phyloP scores from a whole-genome alignment of 2,113 vertebrate species.

The Gambusia holbrooki region DNA sequence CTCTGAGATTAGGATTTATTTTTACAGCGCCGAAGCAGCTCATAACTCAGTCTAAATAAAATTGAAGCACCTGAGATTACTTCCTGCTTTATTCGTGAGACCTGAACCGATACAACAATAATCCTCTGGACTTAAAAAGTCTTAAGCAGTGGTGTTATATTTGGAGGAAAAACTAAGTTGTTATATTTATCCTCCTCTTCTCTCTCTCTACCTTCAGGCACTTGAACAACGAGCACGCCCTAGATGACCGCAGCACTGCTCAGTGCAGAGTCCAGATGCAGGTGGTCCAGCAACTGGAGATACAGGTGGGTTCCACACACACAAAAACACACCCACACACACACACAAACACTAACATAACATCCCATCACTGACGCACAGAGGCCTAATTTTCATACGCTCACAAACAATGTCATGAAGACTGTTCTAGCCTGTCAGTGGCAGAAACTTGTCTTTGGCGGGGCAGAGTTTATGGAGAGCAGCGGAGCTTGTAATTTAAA shows the following conservation, averaged over 20 bases:
- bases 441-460: slow-evolving; percentile 59
- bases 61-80: slow-evolving; percentile 24
- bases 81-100: slow-evolving; percentile 21
- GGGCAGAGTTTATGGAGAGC: slow-evolving; percentile 78
- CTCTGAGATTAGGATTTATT: slow-evolving; percentile 61
- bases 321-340: background rate
- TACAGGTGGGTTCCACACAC: slow-evolving; percentile 85
- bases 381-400: slow-evolving; percentile 33
- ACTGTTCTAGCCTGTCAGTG: slow-evolving; percentile 47
- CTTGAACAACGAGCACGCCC: slow-evolving; percentile 97
- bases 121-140: slow-evolving; percentile 11
- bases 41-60: slow-evolving; percentile 49
- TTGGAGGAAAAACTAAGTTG: slow-evolving; percentile 1
- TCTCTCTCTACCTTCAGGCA: slow-evolving; percentile 80
- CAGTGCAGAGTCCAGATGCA: slow-evolving; percentile 99
- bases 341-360: background rate
- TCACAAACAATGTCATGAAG: slow-evolving; percentile 56
- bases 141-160: slow-evolving; percentile 20
- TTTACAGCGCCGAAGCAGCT: slow-evolving; percentile 41
- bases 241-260: slow-evolving; percentile 98
- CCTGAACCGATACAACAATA: slow-evolving; percentile 10
- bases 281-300: slow-evolving; percentile 99
- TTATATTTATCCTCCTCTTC: slow-evolving; percentile 14
- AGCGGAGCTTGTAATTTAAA: slow-evolving; percentile 83
- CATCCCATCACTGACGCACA: background rate